Conservation (phyloP, 2,888 invertebrate species). For the Adelognathus sp. region DNA sequence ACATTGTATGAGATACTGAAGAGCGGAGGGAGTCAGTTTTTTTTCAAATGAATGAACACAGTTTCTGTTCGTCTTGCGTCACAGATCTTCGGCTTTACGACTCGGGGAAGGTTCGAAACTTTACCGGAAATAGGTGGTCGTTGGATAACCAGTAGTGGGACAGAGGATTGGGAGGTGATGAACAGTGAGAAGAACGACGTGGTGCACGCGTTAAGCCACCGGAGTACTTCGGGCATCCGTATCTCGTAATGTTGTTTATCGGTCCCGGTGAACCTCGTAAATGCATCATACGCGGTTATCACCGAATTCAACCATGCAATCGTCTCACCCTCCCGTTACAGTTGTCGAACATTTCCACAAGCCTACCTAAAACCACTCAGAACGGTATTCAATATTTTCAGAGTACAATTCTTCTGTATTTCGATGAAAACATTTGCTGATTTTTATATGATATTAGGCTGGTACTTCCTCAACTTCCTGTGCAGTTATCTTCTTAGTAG, state of each 20-base stretch:
- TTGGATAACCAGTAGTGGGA: slow-evolving; percentile 8
- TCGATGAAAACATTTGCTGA: no score
- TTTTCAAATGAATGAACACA: slow-evolving; percentile 10
- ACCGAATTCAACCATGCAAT: slow-evolving; percentile 13
- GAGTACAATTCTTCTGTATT: no score
- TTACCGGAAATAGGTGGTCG: slow-evolving; percentile 37
- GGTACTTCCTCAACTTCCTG: no score
- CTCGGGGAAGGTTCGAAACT: slow-evolving; percentile 30
- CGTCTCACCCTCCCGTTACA: slow-evolving; percentile 25
- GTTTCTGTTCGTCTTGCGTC: slow-evolving; percentile 35
- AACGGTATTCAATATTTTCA: no score
- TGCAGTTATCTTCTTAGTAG: no score
- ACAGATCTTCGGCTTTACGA: slow-evolving; percentile 43
- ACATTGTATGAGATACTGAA: neutral
- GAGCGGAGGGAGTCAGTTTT: neutral
- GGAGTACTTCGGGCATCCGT: slow-evolving; percentile 51
- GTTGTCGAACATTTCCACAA: neutral
- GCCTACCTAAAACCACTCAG: no score
- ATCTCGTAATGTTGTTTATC: slow-evolving; percentile 65
- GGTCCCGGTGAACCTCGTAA: slow-evolving; percentile 57
- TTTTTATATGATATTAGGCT: no score
- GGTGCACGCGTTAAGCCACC: slow-evolving; percentile 34
- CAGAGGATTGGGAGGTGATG: slow-evolving; percentile 17
- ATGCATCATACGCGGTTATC: slow-evolving; percentile 49
- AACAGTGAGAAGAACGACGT: slow-evolving; percentile 37